A percentile compares a stretch with the other conserved stretches of the same genome.
Evolutionary conservation across 1,140 invertebrate species (phyloP).

Genomic region (Oppia nitens): DNA sequence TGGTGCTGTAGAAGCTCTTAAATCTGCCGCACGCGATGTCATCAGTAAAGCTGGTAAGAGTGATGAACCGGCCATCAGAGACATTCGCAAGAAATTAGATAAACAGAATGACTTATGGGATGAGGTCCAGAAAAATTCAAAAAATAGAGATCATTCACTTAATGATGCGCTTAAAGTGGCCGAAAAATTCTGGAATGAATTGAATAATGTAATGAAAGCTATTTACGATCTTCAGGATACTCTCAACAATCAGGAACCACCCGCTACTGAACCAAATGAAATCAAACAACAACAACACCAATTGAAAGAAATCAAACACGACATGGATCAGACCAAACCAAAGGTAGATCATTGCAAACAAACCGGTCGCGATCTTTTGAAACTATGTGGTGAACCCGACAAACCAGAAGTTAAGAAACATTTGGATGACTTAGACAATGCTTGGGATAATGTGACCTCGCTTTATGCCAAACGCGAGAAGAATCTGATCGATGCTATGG

Average conservation of each 20-base stretch:
- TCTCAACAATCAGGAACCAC: constrained; percentile 68
- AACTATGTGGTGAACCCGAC: constrained; percentile 80
- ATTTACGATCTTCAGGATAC: constrained; percentile 70
- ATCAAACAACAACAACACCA: constrained; percentile 89
- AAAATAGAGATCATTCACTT: constrained; percentile 56
- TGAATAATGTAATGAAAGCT: constrained; percentile 68
- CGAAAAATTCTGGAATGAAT: constrained; percentile 86
- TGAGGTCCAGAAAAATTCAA: constrained; percentile 70
- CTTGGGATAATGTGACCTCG: constrained; percentile 83
- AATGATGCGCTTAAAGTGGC: constrained; percentile 74
- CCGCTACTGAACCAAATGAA: constrained; percentile 71
- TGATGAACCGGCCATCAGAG: constrained; percentile 70
- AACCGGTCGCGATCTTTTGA: constrained; percentile 78
- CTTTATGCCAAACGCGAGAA: constrained; percentile 80
- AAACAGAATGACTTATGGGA: constrained; percentile 82
- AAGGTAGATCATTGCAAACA: constrained; percentile 78
- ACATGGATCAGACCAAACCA: constrained; percentile 78
- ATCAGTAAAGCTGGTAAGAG: constrained; percentile 76
- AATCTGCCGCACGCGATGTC: constrained; percentile 75
- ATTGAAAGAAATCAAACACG: constrained; percentile 75
- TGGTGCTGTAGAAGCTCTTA: constrained; percentile 78
- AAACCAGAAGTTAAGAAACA: constrained; percentile 95
- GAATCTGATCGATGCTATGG: constrained; percentile 89
- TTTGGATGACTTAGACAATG: constrained; percentile 82
- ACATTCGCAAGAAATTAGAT: constrained; percentile 52